Base-by-base conservation (phyloP, 1,140 invertebrate genomes). In the Drosophila pectinifera region DNA sequence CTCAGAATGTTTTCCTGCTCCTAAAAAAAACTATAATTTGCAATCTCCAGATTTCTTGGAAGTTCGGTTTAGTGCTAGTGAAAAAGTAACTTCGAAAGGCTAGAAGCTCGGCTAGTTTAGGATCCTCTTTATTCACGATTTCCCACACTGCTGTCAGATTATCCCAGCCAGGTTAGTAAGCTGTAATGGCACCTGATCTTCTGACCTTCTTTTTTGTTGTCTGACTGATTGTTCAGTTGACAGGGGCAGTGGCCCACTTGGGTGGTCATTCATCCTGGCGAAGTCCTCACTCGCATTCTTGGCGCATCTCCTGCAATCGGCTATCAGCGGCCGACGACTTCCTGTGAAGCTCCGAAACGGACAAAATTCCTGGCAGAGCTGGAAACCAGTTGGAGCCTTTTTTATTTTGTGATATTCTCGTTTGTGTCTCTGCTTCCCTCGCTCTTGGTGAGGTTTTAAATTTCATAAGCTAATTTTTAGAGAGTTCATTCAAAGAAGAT, bases 381-480 rank as follows among this genome's bases (percentile, higher is more conserved):
- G 20, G 36, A 53, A 68, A 68, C 64, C 64, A 68, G 64, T 68
- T 65, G 36, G 45, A 53, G 61, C 36, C 62, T 46, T 20, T 63
- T 45, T 64, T 61, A 36, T 64, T 43, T 59, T 65, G 65, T 68
- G 64, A 65, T 65, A 65, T 65, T 65, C 64, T 26, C 24, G 14
- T 26, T 56, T 26, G n/a, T n/a, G n/a, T 62, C 54, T 31, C 38
- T 5, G 20, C 13, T 22, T 13, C 16, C 14, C 28, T 24, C 10
- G 31, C n/a, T n/a, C 3, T 24, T 5, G 31, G 14, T 13, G 11
- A 2, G 64, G 64, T 68, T 68, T 68, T 68, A 28, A 65, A 28
- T 68, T 68, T 65, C 64, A 68, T 68, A 68, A 68, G 64, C 64
- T 68, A 68, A 65, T 68, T 68, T 68, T 68, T 63, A 38, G 45